phyloP scores from a whole-genome alignment of 2,113 vertebrate genomes.

The Halcyon malimbica region DNA sequence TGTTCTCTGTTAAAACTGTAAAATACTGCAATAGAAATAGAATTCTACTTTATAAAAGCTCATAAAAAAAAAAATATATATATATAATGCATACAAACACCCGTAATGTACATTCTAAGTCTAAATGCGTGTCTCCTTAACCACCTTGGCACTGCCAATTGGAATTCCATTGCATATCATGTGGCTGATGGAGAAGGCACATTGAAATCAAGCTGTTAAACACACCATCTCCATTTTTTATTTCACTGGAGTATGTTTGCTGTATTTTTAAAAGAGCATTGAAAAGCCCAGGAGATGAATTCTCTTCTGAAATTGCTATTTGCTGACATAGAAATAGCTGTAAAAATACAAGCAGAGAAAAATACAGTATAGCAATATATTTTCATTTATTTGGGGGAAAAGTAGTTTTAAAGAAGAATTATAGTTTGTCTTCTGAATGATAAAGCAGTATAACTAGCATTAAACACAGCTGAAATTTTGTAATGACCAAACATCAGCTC shows the following conservation, averaged over 20 bases:
- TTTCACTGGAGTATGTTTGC: slow-evolving; percentile 50
- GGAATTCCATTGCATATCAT: slow-evolving; percentile 38
- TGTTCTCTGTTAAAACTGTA: slow-evolving; percentile 31
- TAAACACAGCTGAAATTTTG: slow-evolving; percentile 62
- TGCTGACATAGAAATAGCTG: slow-evolving; percentile 60
- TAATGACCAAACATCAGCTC: slow-evolving; percentile 47
- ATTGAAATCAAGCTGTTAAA: slow-evolving; percentile 61
- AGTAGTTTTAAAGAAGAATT: slow-evolving; percentile 59
- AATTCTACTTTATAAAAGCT: slow-evolving; percentile 6
- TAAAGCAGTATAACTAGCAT: slow-evolving; percentile 44
- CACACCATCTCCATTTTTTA: slow-evolving; percentile 40
- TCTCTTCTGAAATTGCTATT: slow-evolving; percentile 57
- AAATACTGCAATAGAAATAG: slow-evolving; percentile 36
- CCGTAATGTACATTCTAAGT: neutral
- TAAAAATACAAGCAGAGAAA: slow-evolving; percentile 44
- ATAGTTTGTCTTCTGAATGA: slow-evolving; percentile 50
- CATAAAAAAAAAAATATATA: neutral
- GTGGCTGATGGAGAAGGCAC: slow-evolving; percentile 21
- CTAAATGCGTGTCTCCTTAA: slow-evolving; percentile 19
- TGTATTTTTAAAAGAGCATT: slow-evolving; percentile 51
- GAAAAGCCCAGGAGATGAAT: slow-evolving; percentile 58
- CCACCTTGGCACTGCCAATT: neutral
- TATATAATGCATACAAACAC: neutral
- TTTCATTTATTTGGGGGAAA: slow-evolving; percentile 55
- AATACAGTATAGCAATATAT: slow-evolving; percentile 44